Evolutionary conservation across 1,140 invertebrate genomes (phyloP).

Genomic region (Calephelis nemesis): DNA sequence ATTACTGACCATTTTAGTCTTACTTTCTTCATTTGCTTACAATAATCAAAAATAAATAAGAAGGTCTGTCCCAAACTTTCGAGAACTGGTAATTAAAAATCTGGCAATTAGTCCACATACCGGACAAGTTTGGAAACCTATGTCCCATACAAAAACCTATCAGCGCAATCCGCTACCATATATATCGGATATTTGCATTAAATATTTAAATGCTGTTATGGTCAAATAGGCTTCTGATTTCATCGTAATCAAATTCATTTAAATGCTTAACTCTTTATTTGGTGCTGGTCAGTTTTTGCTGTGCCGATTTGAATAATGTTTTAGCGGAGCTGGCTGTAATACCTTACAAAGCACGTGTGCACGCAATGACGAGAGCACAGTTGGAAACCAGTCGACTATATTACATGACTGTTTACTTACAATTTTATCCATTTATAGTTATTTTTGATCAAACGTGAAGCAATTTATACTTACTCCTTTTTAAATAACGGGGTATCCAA

Average conservation of each 20-base stretch:
- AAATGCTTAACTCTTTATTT: constrained; percentile 51
- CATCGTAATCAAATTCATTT: constrained; percentile 59
- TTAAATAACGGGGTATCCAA: too few relatives aligned
- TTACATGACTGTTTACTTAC: neutral
- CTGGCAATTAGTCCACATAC: neutral
- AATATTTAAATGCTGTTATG: constrained; percentile 38
- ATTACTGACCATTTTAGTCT: too few relatives aligned
- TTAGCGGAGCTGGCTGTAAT: constrained; percentile 56
- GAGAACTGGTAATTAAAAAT: neutral
- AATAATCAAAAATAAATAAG: neutral
- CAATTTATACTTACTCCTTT: too few relatives aligned
- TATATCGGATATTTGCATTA: constrained; percentile 24
- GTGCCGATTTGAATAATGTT: constrained; percentile 60
- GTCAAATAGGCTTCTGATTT: constrained; percentile 46
- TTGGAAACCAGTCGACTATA: neutral
- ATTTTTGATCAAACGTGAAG: too few relatives aligned
- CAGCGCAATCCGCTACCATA: constrained; percentile 11
- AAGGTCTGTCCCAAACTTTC: neutral
- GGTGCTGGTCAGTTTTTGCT: constrained; percentile 47
- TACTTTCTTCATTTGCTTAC: too few relatives aligned
- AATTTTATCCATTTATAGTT: neutral
- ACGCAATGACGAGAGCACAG: constrained; percentile 50
- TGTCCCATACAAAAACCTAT: constrained; percentile 16
- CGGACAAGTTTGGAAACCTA: neutral
- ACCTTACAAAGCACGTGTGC: constrained; percentile 57